Evolutionary conservation across 2,113 vertebrate species (phyloP), one percentile per base, ranked within the genome.

Genomic region (Erinaceus europaeus): DNA sequence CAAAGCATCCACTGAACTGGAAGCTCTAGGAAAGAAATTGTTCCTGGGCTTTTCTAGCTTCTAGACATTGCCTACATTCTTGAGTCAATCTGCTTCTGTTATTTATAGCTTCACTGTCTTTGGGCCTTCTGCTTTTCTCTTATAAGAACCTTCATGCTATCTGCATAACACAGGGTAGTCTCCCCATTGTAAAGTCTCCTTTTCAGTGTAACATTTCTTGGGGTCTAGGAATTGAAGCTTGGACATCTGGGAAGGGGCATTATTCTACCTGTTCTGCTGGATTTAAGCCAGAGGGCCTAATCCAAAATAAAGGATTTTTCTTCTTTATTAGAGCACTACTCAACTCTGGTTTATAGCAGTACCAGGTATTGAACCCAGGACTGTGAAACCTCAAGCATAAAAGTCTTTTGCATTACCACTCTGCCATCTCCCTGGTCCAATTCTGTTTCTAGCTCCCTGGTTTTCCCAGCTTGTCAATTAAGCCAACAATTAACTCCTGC

Each of bases 241-340:
- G 29, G 23, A 18, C 1, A 4, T 32, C 36, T 65, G 4, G 4
- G 0, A 3, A 12, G 23, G 4, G 6, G 0, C 3, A 17, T 72
- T 72, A 72, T 77, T 82, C 29, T 59, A 13, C 14, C 29, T 21
- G 20, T 29, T 7, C 36, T 11, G 36, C 15, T 68, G 52, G 11
- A 57, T 68, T 71, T n/a, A 82, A 74, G 62, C 44, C 25, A n/a
- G 40, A 57, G 64, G 55, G 59, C 6, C 2, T 71, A 42, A 13
- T 81, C 62, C 76, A 55, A 76, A 71, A 81, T 17, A 57, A 17
- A n/a, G n/a, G n/a, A n/a, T n/a, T n/a, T n/a, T n/a, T n/a, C n/a
- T n/a, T n/a, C n/a, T n/a, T n/a, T n/a, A n/a, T n/a, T n/a, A n/a
- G n/a, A n/a, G n/a, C n/a, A n/a, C n/a, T n/a, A n/a, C n/a, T n/a